Percentiles rank a stretch among this genome's conserved stretches.
Evolutionary conservation across 2,113 vertebrate genomes (phyloP).

Genomic region (Sapayoa aenigma): DNA sequence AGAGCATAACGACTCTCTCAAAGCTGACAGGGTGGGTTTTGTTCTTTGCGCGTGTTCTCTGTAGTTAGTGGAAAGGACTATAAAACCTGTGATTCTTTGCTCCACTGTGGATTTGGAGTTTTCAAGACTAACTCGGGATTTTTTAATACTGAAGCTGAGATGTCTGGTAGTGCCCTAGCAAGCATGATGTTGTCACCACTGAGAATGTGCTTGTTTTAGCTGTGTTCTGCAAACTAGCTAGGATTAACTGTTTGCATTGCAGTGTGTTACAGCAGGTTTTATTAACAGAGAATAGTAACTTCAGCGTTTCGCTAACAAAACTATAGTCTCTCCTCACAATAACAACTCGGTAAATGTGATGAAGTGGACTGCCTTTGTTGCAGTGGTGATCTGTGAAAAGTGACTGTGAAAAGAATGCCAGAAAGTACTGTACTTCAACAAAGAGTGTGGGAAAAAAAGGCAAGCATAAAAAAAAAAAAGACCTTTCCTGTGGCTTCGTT

Average conservation of each 20-base stretch:
- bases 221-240: not conserved
- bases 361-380: slow-evolving; percentile 1
- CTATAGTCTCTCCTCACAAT: not conserved
- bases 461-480: not conserved
- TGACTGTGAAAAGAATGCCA: not conserved
- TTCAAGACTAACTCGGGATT: not conserved
- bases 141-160: not conserved
- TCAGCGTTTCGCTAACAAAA: not conserved
- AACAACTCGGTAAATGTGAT: not conserved
- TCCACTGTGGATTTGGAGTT: not conserved
- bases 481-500: not conserved
- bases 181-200: rapidly evolving
- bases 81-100: not conserved
- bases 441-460: not conserved
- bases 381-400: not conserved
- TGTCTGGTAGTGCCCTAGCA: not conserved
- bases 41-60: not conserved
- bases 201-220: not conserved
- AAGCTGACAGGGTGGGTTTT: not conserved
- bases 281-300: not conserved
- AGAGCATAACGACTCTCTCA: not conserved
- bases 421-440: slow-evolving; percentile 17
- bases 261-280: not conserved
- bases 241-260: not conserved
- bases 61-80: not conserved